These are phyloP conservation scores for Apolygus lucorum DNA, from an alignment of 1,140 invertebrate species.

Conservation along the genomic window DNA sequence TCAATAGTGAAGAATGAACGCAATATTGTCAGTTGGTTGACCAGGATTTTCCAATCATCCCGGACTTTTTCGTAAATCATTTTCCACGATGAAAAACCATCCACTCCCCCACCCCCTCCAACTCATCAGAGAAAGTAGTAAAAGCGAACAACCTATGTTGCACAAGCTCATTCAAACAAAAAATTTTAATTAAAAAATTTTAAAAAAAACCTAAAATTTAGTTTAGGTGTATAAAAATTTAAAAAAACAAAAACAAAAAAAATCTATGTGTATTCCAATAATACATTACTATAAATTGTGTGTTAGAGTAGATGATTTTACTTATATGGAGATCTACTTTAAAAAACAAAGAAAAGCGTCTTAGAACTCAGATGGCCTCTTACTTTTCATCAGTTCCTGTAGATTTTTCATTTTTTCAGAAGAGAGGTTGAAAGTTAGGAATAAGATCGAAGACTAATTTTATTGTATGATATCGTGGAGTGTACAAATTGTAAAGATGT, in stretches of 20 bases:
- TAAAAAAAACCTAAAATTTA: background rate
- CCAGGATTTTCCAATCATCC: too few relatives aligned
- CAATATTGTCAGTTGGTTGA: too few relatives aligned
- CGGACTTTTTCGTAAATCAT: too few relatives aligned
- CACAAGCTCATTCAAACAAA: background rate
- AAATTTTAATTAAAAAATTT: background rate
- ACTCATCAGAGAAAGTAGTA: background rate
- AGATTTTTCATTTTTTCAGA: background rate
- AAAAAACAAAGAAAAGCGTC: background rate
- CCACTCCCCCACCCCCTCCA: too few relatives aligned
- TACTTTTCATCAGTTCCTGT: background rate
- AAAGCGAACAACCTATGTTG: background rate
- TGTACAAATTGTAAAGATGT: constrained; percentile 17
- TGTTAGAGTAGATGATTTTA: background rate
- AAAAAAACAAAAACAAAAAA: too few relatives aligned
- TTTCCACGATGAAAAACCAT: too few relatives aligned
- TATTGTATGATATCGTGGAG: background rate
- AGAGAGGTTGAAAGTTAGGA: background rate
- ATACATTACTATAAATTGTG: background rate
- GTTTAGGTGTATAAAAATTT: background rate
- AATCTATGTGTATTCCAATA: background rate
- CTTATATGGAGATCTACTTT: background rate
- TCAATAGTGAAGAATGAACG: too few relatives aligned
- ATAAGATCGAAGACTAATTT: background rate
- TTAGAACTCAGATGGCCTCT: too few relatives aligned